These are phyloP conservation scores for Zaprionus kolodkinae DNA, from an alignment of 1,140 invertebrate species.

Conservation along the genomic window DNA sequence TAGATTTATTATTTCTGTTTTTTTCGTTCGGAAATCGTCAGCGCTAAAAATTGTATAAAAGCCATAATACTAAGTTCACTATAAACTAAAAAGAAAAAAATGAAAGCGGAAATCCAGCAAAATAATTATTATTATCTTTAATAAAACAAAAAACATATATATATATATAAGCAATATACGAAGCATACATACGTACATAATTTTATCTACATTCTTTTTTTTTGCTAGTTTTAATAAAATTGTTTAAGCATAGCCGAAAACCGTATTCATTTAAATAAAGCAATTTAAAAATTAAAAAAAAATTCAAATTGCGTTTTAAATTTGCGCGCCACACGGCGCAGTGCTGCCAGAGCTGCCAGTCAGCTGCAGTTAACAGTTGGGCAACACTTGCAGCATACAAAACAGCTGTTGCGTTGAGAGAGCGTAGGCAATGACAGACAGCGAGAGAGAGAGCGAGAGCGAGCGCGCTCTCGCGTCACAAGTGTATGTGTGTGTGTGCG, in stretches of 20 bases:
- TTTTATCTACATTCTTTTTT: slow-evolving; percentile 47
- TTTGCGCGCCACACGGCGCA: neutral
- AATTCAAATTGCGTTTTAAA: neutral
- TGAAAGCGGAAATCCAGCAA: slow-evolving; percentile 2
- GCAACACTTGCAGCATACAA: slow-evolving; percentile 10
- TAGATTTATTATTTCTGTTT: slow-evolving; percentile 70
- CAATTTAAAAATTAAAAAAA: slow-evolving; percentile 43
- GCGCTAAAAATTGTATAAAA: slow-evolving; percentile 67
- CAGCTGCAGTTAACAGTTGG: neutral
- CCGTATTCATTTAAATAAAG: slow-evolving; percentile 61
- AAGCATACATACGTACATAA: slow-evolving; percentile 25
- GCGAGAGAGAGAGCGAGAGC: slow-evolving; percentile 13
- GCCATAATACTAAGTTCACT: slow-evolving; percentile 79
- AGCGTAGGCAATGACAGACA: neutral
- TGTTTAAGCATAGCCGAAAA: slow-evolving; percentile 57
- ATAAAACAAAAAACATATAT: slow-evolving; percentile 27
- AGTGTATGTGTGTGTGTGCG: slow-evolving; percentile 16
- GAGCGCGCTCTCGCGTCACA: slow-evolving; percentile 14
- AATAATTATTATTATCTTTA: neutral
- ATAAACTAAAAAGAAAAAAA: slow-evolving; percentile 54
- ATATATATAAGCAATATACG: slow-evolving; percentile 28
- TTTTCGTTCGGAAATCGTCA: slow-evolving; percentile 34
- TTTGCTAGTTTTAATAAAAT: slow-evolving; percentile 52
- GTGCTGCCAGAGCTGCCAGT: slow-evolving; percentile 8
- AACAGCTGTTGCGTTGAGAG: slow-evolving; percentile 34